Evolutionary conservation across 2,113 vertebrate species (phyloP), one percentile per base, ranked within the genome.

Genomic region (Pithys albifrons): DNA sequence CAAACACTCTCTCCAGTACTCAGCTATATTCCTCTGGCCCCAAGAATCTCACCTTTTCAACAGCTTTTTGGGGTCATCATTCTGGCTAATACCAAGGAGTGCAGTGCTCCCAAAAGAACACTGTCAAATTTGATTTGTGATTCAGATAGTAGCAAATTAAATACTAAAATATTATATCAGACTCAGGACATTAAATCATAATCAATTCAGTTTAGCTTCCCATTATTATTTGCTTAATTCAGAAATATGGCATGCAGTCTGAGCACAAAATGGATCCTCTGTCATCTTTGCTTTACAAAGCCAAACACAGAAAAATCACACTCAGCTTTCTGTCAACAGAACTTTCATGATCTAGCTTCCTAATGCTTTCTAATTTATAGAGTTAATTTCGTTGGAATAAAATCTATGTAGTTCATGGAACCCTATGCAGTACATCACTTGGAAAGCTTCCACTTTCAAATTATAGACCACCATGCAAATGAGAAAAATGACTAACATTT

Each of bases 151-250:
- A 43, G 33, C 33, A 67, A 89, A 89, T 91, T 74, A 82, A 72
- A 69, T 6, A 19, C 1, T 4, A n/a, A 75, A 72, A 62, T 27
- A 39, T 46, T 37, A 14, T 35, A 39, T 45, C 59, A 85, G 25
- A 61, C 48, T 75, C 64, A 59, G 27, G 64, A 52, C 25, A 62
- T 57, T 54, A 94, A 85, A 91, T 75, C 15, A 65, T 28, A 96
- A 88, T 93, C 39, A 86, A 54, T 96, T 85, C 73, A 59, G 29
- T 91, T 84, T 72, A 55, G 48, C 31, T 83, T 78, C 62, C 20
- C 43, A 39, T 78, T 92, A 70, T 88, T 89, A 89, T 77, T 89
- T 87, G 52, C 61, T 96, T 91, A 95, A 88, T 94, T 82, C 54
- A 85, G 71, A 88, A 88, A 91, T 1, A 4, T 5, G 33, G 18